Evolutionary conservation across 2,797 vertebrate genomes (phyloP).

Genomic region (Gallinago stenura): DNA sequence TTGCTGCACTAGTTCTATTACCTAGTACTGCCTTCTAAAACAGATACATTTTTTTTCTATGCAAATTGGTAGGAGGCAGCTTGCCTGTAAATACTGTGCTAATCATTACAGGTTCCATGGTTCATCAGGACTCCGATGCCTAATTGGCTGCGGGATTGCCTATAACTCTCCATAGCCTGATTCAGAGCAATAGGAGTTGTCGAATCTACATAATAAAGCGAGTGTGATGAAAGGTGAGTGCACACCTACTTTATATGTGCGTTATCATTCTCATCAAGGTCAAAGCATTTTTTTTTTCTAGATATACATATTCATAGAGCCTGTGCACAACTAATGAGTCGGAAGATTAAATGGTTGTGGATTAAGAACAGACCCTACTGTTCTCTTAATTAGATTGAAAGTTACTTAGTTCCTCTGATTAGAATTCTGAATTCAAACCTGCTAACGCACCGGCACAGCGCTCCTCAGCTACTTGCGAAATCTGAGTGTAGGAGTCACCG

Average conservation of each 20-base stretch:
- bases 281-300: conserved; percentile 56
- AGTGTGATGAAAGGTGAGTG: conserved; percentile 46
- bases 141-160: conserved; percentile 72
- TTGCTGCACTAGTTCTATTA: not conserved
- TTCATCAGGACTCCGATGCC: conserved; percentile 70
- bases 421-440: conserved; percentile 72
- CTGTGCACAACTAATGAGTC: conserved; percentile 75
- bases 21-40: conserved; percentile 5
- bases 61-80: conserved; percentile 69
- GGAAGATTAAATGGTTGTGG: conserved; percentile 78
- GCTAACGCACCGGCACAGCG: not conserved
- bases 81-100: conserved; percentile 72
- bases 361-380: conserved; percentile 75
- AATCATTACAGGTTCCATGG: conserved; percentile 72
- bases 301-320: conserved; percentile 81
- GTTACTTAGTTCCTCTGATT: conserved; percentile 76
- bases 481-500: not conserved
- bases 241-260: conserved; percentile 66
- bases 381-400: conserved; percentile 77
- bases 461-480: not conserved
- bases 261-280: conserved; percentile 77
- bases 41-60: conserved; percentile 69
- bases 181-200: conserved; percentile 60
- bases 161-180: conserved; percentile 48
- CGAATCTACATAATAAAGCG: conserved; percentile 73